These are phyloP conservation scores for Steromphala cineraria DNA, from an alignment of 2,888 invertebrate species.

Conservation along the genomic window DNA sequence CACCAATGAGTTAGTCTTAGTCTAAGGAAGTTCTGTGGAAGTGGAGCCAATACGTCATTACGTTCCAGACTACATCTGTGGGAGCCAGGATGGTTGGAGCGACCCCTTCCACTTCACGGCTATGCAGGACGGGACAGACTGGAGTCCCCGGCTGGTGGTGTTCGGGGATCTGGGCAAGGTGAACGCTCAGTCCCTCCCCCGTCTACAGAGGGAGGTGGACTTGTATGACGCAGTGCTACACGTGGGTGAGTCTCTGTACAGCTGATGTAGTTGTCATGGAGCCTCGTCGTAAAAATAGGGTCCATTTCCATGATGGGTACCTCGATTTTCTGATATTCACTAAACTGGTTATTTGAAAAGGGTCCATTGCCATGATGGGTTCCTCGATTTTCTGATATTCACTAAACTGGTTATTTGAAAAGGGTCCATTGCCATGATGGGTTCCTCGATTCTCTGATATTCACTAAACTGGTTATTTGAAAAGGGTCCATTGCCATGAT, in stretches of 20 bases:
- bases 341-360: no score
- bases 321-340: no score
- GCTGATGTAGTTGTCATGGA: no score
- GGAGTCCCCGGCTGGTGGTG: conserved; percentile 88
- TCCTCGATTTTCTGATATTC: no score
- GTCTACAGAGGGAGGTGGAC: conserved; percentile 85
- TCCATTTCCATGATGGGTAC: no score
- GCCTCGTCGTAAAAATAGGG: no score
- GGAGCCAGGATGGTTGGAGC: conserved; percentile 85
- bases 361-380: no score
- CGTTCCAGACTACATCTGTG: conserved; percentile 72
- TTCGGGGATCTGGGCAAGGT: conserved; percentile 96
- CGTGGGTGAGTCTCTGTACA: conserved; percentile 77
- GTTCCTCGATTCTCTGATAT: no score
- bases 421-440: no score
- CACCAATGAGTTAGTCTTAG: neutral
- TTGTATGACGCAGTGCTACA: conserved; percentile 91
- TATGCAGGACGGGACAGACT: conserved; percentile 81
- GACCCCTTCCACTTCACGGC: conserved; percentile 86
- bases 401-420: no score
- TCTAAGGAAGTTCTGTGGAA: neutral
- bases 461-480: no score
- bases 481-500: no score
- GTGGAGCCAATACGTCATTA: neutral
- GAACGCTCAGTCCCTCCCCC: conserved; percentile 89